These are phyloP conservation scores for Toxonevra muliebris DNA, from an alignment of 2,888 invertebrate genomes.

Conservation along the genomic window DNA sequence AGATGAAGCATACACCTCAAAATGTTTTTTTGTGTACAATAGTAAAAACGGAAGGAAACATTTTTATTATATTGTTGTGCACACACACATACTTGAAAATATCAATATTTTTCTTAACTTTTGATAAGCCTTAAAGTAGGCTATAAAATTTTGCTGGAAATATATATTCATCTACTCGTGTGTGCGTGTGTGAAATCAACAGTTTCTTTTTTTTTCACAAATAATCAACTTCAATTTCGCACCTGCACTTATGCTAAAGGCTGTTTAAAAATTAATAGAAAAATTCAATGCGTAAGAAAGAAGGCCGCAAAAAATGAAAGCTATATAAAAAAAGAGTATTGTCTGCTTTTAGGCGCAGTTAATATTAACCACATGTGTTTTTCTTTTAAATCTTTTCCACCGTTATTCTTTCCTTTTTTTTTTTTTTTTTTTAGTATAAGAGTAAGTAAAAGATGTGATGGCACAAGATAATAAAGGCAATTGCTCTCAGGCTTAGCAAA, in stretches of 20 bases:
- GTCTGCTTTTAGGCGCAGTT: background rate
- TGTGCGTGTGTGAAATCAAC: background rate
- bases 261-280: constrained; percentile 1
- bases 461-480: background rate
- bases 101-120: background rate
- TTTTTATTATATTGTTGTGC: constrained; percentile 26
- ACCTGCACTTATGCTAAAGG: background rate
- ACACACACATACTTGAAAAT: background rate
- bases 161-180: no score
- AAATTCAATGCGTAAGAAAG: background rate
- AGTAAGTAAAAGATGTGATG: background rate
- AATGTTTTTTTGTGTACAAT: no score
- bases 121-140: constrained; percentile 10
- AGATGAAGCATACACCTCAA: no score
- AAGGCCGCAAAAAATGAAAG: background rate
- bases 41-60: no score
- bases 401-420: background rate
- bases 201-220: background rate
- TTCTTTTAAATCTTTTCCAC: background rate
- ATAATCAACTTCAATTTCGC: background rate
- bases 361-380: constrained; percentile 4
- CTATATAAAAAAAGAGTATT: background rate
- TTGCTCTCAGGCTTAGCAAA: background rate
- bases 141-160: constrained; percentile 11
- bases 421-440: background rate